Percentiles rank a stretch among this genome's conserved stretches.
These are phyloP conservation scores for Drosophila teissieri DNA, from an alignment of 1,140 invertebrate species.

Conservation along the genomic window DNA sequence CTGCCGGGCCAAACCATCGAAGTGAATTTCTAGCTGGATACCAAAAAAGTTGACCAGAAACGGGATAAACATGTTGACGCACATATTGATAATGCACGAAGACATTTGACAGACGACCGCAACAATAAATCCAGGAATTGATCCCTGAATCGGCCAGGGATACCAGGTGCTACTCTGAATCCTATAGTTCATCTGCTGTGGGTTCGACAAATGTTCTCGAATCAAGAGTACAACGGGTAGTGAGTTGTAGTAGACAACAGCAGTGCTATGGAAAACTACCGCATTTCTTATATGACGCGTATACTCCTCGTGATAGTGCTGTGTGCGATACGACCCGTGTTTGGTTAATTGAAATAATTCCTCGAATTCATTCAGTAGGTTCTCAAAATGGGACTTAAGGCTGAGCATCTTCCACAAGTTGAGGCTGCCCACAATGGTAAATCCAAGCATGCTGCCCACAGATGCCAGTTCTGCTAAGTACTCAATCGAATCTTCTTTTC, in stretches of 20 bases:
- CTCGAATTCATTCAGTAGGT: constrained; percentile 49
- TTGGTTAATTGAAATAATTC: constrained; percentile 27
- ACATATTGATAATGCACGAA: constrained; percentile 45
- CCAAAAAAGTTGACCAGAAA: constrained; percentile 63
- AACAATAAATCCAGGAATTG: neutral
- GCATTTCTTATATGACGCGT: constrained; percentile 26
- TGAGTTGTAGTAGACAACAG: constrained; percentile 50
- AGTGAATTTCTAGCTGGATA: constrained; percentile 68
- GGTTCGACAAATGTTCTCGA: constrained; percentile 30
- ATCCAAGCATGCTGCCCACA: constrained; percentile 54
- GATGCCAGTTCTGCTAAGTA: constrained; percentile 53
- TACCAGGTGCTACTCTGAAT: constrained; percentile 73
- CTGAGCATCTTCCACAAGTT: constrained; percentile 52
- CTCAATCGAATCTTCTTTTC: neutral
- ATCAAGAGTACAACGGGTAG: constrained; percentile 52
- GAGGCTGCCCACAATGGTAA: constrained; percentile 49
- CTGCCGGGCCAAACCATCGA: constrained; percentile 55
- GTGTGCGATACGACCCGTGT: constrained; percentile 28
- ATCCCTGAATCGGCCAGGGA: constrained; percentile 56
- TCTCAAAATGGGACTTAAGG: constrained; percentile 38
- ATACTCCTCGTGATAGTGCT: constrained; percentile 45
- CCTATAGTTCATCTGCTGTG: constrained; percentile 31
- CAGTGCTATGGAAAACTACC: constrained; percentile 27
- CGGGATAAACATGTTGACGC: constrained; percentile 58
- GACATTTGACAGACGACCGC: constrained; percentile 20